Conservation (phyloP, 2,888 invertebrate species). For the Hybos culiciformis region DNA sequence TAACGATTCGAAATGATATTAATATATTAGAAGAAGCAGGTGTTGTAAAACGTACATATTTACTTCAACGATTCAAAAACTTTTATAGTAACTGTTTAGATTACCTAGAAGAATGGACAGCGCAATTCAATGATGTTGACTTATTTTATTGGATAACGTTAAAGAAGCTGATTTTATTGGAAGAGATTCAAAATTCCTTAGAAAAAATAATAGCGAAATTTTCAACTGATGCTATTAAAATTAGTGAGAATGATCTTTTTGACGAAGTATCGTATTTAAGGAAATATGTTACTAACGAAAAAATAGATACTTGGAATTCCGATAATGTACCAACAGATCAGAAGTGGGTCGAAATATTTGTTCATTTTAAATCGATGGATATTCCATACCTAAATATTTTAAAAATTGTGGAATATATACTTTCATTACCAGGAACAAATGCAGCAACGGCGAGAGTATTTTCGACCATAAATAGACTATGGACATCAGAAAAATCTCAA, state of each 20-base stretch:
- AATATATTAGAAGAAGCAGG: not conserved
- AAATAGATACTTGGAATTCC: not conserved
- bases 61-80: not conserved
- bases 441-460: not conserved
- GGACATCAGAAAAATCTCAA: slow-evolving; percentile 1
- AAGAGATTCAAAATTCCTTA: not conserved
- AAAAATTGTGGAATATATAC: not conserved
- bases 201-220: not conserved
- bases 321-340: not conserved
- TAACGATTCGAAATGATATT: slow-evolving; percentile 1
- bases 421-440: not conserved
- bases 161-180: not conserved
- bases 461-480: not conserved
- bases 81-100: not conserved
- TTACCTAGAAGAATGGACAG: slow-evolving; percentile 1
- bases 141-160: not conserved
- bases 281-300: not conserved
- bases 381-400: not conserved
- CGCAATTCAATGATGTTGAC: not conserved
- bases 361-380: not conserved
- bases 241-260: not conserved
- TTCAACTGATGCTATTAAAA: not conserved
- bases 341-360: not conserved
- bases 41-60: not conserved
- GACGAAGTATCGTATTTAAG: slow-evolving; percentile 1